Percentiles rank a stretch among this genome's conserved stretches.
Conservation (phyloP, 1,140 invertebrate species). For the Pristionchus pacificus region DNA sequence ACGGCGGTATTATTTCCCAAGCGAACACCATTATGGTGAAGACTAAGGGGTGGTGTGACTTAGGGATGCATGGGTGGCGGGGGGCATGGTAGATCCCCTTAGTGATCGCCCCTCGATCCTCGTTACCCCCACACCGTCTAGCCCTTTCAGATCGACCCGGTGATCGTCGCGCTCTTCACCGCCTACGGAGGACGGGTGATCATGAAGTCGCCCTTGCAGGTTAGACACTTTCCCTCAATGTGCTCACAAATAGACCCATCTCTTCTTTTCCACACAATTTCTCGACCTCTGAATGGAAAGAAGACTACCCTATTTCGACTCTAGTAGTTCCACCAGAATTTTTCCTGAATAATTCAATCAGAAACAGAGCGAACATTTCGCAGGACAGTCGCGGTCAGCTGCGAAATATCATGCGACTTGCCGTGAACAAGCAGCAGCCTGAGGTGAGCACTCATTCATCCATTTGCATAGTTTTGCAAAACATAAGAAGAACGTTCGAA, state of each 20-base stretch:
- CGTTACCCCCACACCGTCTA: too few species aligned
- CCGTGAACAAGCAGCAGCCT: slow-evolving; percentile 15
- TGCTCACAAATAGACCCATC: too few species aligned
- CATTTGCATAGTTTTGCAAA: not conserved
- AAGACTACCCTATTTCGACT: too few species aligned
- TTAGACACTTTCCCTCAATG: not conserved
- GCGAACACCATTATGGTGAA: not conserved
- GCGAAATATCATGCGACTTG: slow-evolving; percentile 29
- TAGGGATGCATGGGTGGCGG: too few species aligned
- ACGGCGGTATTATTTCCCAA: not conserved
- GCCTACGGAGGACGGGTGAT: slow-evolving; percentile 33
- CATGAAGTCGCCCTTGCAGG: slow-evolving; percentile 35
- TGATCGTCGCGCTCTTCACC: slow-evolving; percentile 34
- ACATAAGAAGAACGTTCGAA: not conserved
- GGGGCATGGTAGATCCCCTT: too few species aligned
- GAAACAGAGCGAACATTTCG: too few species aligned
- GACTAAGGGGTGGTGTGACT: not conserved
- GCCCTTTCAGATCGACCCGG: slow-evolving; percentile 22
- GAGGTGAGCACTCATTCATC: slow-evolving; percentile 18
- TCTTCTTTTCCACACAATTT: too few species aligned
- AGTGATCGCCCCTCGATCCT: too few species aligned
- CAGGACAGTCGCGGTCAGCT: slow-evolving; percentile 34
- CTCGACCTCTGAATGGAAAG: too few species aligned
- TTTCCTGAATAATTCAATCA: too few species aligned
- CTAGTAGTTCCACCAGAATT: too few species aligned